Base-by-base conservation (phyloP, 2,888 invertebrate genomes). In the Sesia bembeciformis region DNA sequence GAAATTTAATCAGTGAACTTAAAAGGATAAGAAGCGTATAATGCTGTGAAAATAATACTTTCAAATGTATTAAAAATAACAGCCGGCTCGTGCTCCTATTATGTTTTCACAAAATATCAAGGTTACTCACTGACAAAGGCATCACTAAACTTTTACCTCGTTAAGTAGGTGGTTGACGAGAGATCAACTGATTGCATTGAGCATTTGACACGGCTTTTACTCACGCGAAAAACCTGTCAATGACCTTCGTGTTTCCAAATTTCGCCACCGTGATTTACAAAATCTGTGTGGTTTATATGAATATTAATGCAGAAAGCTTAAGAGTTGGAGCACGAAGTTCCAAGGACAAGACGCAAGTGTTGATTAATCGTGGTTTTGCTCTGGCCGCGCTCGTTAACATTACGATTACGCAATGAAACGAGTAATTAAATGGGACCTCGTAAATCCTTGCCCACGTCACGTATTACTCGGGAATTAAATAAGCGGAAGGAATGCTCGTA, bases 311-410 rank as follows among this genome's bases (percentile, higher is more conserved):
- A 23, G 23, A 23, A 23, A 23, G 64, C 65, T 72, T 73, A 68
- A 67, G 66, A 77, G 75, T 70, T 72, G 62, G 69, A 68, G 67
- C 72, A 72, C 70, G 65, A 66, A 71, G 65, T 75, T 74, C 64
- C 75, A 77, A 75, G 79, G 78, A 66, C 74, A 62, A 50, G 55
- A 61, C 53, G 51, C 50, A 50, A 57, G 60, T 64, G 72, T 72
- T 81, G 78, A 82, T 82, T 81, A 81, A 82, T 82, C 67, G 72
- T 68, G 70, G 71, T 69, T 68, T 70, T 65, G 66, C 70, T 62
- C 65, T 64, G 58, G 58, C 59, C 60, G 53, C 60, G 53, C 56
- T 58, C 54, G 59, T 59, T 56, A 57, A 59, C 52, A 57, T 54
- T 58, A 56, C 55, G 57, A 57, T 64, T 67, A 66, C 62, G 62